Conservation (phyloP, 23 tunicate genomes). For the Clavelina lepadiformis region DNA sequence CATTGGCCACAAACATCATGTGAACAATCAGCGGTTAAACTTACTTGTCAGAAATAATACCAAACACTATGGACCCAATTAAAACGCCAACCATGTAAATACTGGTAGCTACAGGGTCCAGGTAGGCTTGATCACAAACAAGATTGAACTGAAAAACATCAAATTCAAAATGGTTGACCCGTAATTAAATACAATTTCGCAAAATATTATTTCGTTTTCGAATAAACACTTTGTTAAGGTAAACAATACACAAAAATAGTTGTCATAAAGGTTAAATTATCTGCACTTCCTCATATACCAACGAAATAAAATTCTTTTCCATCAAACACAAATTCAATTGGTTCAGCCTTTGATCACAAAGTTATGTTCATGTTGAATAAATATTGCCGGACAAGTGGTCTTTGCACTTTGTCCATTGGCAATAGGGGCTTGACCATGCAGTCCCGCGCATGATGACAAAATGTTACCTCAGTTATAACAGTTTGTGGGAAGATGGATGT, state of each 20-base stretch:
- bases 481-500: slow-evolving; percentile 36
- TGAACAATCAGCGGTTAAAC: slow-evolving; percentile 1
- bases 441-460: background rate
- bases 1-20: background rate
- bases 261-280: background rate
- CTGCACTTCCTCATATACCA: background rate
- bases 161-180: background rate
- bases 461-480: slow-evolving; percentile 43
- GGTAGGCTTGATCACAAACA: slow-evolving; percentile 28
- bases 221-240: too few relatives aligned
- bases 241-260: background rate
- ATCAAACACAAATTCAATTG: background rate
- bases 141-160: slow-evolving; percentile 32
- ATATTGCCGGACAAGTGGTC: too few relatives aligned
- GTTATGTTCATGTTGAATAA: too few relatives aligned
- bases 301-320: background rate
- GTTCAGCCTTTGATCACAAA: background rate
- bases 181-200: background rate
- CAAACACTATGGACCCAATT: slow-evolving; percentile 26
- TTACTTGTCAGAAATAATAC: slow-evolving; percentile 33
- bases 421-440: too few relatives aligned
- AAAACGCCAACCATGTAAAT: slow-evolving; percentile 33
- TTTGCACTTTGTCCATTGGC: too few relatives aligned
- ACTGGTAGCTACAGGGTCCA: slow-evolving; percentile 33
- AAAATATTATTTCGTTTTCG: too few relatives aligned